These are phyloP conservation scores for Pelochelys cantorii DNA, from an alignment of 2,797 vertebrate genomes.

Conservation along the genomic window DNA sequence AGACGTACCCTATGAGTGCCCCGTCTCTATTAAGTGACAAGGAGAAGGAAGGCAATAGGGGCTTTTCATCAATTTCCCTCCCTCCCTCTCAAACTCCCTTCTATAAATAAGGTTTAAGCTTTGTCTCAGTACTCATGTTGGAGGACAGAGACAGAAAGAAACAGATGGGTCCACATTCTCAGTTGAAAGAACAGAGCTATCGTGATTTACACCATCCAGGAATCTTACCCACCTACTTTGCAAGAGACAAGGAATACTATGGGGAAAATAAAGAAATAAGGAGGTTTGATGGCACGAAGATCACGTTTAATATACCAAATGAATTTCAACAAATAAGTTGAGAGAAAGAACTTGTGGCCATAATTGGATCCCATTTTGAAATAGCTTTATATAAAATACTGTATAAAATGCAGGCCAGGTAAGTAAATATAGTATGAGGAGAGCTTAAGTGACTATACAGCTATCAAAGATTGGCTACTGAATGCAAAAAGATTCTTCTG, in stretches of 20 bases:
- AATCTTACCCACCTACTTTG: no score
- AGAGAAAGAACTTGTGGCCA: neutral
- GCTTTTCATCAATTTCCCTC: neutral
- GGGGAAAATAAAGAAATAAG: neutral
- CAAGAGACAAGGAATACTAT: no score
- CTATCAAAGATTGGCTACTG: neutral
- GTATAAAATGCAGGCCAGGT: neutral
- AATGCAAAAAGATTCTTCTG: neutral
- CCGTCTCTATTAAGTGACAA: neutral
- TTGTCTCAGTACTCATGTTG: no score
- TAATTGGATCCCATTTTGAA: neutral
- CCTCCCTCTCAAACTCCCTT: no score
- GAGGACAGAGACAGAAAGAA: no score
- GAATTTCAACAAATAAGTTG: neutral
- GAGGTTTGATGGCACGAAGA: neutral
- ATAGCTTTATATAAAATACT: neutral
- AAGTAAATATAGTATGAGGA: neutral
- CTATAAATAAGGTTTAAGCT: no score
- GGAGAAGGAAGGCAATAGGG: neutral
- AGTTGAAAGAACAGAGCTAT: no score
- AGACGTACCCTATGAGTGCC: no score
- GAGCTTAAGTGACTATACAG: neutral
- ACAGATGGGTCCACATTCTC: no score
- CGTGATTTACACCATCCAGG: no score
- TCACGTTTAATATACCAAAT: neutral